Evolutionary conservation across 2,797 vertebrate species (phyloP).

Genomic region (Lutjanus argentimaculatus): DNA sequence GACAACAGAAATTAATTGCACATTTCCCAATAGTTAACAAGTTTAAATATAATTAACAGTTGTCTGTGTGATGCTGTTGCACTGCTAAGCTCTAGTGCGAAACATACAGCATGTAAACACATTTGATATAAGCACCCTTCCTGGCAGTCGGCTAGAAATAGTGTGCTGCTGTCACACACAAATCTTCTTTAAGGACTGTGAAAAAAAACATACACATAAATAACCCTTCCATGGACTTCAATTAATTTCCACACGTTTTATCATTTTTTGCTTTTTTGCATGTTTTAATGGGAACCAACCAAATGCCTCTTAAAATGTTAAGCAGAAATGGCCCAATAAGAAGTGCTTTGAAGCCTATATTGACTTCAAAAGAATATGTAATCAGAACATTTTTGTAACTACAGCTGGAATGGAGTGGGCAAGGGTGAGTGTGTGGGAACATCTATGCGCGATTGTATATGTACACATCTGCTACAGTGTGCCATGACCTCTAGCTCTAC

Average conservation of each 20-base stretch:
- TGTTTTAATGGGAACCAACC: constrained; percentile 55
- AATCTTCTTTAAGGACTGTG: neutral
- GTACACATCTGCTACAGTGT: neutral
- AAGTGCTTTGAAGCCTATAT: constrained; percentile 64
- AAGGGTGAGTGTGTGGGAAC: constrained; percentile 12
- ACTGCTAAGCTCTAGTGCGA: neutral
- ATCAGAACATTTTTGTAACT: constrained; percentile 49
- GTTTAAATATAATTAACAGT: constrained; percentile 35
- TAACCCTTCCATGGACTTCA: constrained; percentile 9
- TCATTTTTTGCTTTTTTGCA: constrained; percentile 35
- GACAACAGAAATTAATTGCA: constrained; percentile 41
- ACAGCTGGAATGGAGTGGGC: constrained; percentile 21
- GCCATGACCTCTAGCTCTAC: neutral
- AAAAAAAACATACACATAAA: neutral
- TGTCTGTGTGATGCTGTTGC: constrained; percentile 1
- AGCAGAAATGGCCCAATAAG: constrained; percentile 66
- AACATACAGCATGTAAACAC: neutral
- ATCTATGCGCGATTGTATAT: neutral
- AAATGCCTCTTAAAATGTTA: constrained; percentile 70
- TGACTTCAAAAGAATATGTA: constrained; percentile 74
- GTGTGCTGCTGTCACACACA: neutral
- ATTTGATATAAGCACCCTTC: neutral
- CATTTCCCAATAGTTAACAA: constrained; percentile 25
- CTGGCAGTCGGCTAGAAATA: neutral
- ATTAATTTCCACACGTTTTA: constrained; percentile 43